Base-by-base conservation (phyloP, 2,797 vertebrate genomes). In the Liparis tanakae region DNA sequence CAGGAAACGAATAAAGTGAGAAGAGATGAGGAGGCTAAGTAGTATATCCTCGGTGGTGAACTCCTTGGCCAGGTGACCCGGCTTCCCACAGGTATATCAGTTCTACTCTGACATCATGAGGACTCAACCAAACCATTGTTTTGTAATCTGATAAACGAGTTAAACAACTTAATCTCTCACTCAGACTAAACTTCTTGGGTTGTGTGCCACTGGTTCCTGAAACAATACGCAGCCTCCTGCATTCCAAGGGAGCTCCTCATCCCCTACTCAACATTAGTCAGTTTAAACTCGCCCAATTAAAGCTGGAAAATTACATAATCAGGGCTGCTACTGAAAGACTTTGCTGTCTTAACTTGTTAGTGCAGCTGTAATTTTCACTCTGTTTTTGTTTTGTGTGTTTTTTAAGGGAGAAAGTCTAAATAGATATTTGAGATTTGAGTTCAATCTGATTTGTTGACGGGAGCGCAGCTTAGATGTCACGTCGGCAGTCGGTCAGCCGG, bases 11-110 rank as follows among this genome's bases (percentile, higher is more conserved):
- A 57, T 57, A 57, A 57, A 57, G 55, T 36, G 34, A 10, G 55
- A 57, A 18, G 33, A 57, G 55, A n/a, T 57, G 18, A 58, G 33
- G 34, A 6, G 33, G 34, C 34, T 59, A 59, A 12, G n/a, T 10
- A 12, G 57, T 59, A 10, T n/a, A 10, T n/a, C 57, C 57, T 59
- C 57, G n/a, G 7, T 15, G 57, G 36, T 59, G 33, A n/a, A 96
- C 91, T 97, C 96, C 92, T 96, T 97, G 72, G 96, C 96, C 93
- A 98, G 94, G 91, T 98, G 96, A 90, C 96, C 96, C 48, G 96
- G 96, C 91, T 98, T 97, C 85, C 97, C 96, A 71, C 96, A 97
- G 92, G 95, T 96, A 86, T 97, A 97, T 93, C 96, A 98, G 95
- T 98, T 98, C 91, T 97, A 93, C 93, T 98, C 36, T 13, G 57